Percentiles rank a stretch among this genome's conserved stretches.
phyloP scores from a whole-genome alignment of 1,140 invertebrate species.

The Plodia interpunctella region DNA sequence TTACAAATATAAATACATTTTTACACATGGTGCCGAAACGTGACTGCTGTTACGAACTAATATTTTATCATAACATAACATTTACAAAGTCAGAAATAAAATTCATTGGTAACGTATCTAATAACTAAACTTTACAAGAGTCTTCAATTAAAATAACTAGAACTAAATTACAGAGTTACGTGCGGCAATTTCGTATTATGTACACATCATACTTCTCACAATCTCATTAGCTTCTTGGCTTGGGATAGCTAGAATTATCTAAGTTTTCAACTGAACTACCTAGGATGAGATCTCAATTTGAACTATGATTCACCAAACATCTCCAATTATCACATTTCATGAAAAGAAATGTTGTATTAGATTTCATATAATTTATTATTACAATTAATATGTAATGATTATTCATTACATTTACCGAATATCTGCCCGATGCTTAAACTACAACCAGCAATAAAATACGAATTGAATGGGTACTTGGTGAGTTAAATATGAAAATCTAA shows the following conservation, averaged over 20 bases:
- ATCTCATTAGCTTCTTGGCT: constrained; percentile 67
- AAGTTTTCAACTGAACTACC: constrained; percentile 59
- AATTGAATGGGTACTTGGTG: neutral
- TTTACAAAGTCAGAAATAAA: constrained; percentile 50
- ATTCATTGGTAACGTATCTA: constrained; percentile 73
- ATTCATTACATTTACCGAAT: constrained; percentile 26
- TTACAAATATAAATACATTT: no score
- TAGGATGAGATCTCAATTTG: constrained; percentile 73
- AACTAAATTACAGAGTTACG: constrained; percentile 30
- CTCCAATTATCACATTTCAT: constrained; percentile 65
- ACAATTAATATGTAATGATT: constrained; percentile 32
- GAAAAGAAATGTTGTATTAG: no score
- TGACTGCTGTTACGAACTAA: neutral
- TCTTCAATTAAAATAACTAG: constrained; percentile 44
- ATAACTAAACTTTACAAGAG: constrained; percentile 56
- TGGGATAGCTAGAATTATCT: constrained; percentile 59
- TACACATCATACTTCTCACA: constrained; percentile 33
- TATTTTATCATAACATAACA: constrained; percentile 12
- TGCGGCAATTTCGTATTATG: constrained; percentile 24
- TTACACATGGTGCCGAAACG: neutral
- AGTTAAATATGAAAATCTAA: neutral
- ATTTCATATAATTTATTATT: no score
- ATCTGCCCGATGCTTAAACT: constrained; percentile 22
- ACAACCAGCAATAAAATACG: constrained; percentile 20
- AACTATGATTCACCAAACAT: constrained; percentile 67